phyloP scores from a whole-genome alignment of 1,140 invertebrate genomes.

The Dendroctonus ponderosae region DNA sequence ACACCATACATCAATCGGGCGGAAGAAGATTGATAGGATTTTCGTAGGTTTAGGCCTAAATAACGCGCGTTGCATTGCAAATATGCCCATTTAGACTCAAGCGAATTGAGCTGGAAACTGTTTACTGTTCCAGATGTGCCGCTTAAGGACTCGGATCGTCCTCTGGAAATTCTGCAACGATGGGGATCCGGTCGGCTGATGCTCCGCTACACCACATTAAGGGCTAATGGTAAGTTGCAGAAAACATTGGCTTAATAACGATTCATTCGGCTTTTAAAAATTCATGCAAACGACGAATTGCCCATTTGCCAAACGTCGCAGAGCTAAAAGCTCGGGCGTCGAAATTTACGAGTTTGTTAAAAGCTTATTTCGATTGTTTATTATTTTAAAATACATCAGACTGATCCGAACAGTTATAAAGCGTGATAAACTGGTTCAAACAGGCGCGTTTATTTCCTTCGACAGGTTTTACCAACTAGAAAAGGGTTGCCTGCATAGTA shows the following conservation, averaged over 20 bases:
- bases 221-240: slow-evolving; percentile 44
- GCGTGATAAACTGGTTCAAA: too few relatives aligned
- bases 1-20: slow-evolving; percentile 18
- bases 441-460: too few relatives aligned
- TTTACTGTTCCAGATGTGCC: slow-evolving; percentile 44
- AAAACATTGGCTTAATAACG: neutral
- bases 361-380: too few relatives aligned
- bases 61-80: slow-evolving; percentile 1
- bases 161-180: slow-evolving; percentile 47
- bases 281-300: too few relatives aligned
- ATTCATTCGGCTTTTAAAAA: too few relatives aligned
- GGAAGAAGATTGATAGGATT: slow-evolving; percentile 15
- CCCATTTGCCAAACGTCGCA: too few relatives aligned
- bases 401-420: too few relatives aligned
- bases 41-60: slow-evolving; percentile 7
- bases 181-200: slow-evolving; percentile 48
- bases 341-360: too few relatives aligned
- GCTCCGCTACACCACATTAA: slow-evolving; percentile 46
- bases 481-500: too few relatives aligned
- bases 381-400: too few relatives aligned
- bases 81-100: slow-evolving; percentile 1
- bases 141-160: slow-evolving; percentile 44
- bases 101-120: slow-evolving; percentile 8
- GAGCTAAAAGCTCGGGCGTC: too few relatives aligned
- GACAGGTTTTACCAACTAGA: too few relatives aligned